Percentiles rank a stretch among this genome's conserved stretches.
These are phyloP conservation scores for Chionodraco myersi DNA, from an alignment of 2,113 vertebrate species.

Conservation along the genomic window DNA sequence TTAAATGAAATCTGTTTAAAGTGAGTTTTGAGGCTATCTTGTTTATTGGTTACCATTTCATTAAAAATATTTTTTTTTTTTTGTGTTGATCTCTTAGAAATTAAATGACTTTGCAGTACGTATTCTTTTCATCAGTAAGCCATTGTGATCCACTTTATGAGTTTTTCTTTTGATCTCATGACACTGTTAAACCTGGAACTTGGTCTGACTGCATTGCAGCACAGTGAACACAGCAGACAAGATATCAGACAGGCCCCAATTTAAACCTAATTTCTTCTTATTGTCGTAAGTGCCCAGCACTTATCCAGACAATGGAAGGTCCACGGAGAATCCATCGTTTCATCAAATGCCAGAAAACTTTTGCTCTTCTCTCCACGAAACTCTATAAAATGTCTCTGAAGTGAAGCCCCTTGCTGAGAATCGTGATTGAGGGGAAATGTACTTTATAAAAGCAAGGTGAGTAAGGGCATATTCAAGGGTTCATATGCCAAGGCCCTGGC, in stretches of 20 bases:
- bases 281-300: constrained; percentile 13
- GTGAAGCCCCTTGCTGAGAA: constrained; percentile 29
- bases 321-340: constrained; percentile 36
- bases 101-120: background rate
- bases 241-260: constrained; percentile 21
- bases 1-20: background rate
- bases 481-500: constrained; percentile 8
- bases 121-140: background rate
- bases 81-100: background rate
- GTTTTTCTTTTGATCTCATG: background rate
- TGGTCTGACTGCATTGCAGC: constrained; percentile 3
- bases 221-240: constrained; percentile 13
- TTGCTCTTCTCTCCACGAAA: constrained; percentile 4
- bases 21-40: background rate
- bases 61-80: too few relatives aligned
- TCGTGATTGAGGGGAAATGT: constrained; percentile 45
- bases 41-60: too few relatives aligned
- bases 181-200: constrained; percentile 8
- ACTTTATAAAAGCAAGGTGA: constrained; percentile 28
- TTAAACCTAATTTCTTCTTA: constrained; percentile 10
- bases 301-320: constrained; percentile 36
- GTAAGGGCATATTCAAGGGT: constrained; percentile 28
- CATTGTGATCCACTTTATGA: background rate
- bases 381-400: constrained; percentile 23
- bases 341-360: constrained; percentile 27